Evolutionary conservation across 2,113 vertebrate species (phyloP).

Genomic region (Diadophis punctatus): DNA sequence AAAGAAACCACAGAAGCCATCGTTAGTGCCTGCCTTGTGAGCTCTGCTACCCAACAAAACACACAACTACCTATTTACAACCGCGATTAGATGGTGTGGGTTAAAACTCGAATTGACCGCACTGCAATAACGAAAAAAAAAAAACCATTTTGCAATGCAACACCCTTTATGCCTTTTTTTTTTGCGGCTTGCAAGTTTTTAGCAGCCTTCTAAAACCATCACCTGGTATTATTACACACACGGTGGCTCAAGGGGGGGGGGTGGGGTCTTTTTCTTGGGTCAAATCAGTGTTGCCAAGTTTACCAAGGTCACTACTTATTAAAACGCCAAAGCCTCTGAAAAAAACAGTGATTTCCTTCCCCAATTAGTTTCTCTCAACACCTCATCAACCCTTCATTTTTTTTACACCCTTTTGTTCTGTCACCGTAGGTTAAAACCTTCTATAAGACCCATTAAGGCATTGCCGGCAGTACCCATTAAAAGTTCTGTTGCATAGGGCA

Average conservation of each 20-base stretch:
- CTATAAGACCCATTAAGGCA: conserved; percentile 71
- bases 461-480: conserved; percentile 80
- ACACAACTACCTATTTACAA: conserved; percentile 71
- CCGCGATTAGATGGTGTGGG: conserved; percentile 59
- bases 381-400: conserved; percentile 67
- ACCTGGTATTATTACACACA: conserved; percentile 52
- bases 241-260: conserved; percentile 25
- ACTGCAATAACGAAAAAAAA: conserved; percentile 47
- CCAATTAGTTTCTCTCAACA: conserved; percentile 71
- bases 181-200: conserved; percentile 52
- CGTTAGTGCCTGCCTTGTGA: conserved; percentile 66
- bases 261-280: conserved; percentile 53
- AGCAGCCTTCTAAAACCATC: conserved; percentile 69
- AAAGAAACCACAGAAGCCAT: conserved; percentile 63
- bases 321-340: conserved; percentile 50
- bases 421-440: conserved; percentile 66
- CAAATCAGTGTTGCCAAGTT: conserved; percentile 60
- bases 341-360: conserved; percentile 58
- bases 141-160: conserved; percentile 56
- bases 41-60: conserved; percentile 70
- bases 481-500: conserved; percentile 67
- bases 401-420: conserved; percentile 65
- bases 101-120: conserved; percentile 66
- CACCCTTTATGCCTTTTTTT: conserved; percentile 47
- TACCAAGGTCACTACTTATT: conserved; percentile 56